Evolutionary conservation across 1,140 invertebrate species (phyloP).

Genomic region (Drosophila triauraria): DNA sequence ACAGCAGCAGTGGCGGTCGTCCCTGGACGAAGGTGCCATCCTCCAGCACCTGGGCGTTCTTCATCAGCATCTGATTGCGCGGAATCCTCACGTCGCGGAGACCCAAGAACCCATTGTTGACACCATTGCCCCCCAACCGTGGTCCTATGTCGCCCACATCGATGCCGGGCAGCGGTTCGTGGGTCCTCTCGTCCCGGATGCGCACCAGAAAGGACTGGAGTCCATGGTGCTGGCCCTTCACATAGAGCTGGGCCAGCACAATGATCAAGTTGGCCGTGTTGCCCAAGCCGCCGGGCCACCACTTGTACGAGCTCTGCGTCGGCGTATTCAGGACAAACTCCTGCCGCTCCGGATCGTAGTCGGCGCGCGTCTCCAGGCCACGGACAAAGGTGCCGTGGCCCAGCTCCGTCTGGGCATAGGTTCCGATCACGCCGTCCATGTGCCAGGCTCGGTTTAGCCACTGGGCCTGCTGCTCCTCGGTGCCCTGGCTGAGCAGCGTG

Average conservation of each 20-base stretch:
- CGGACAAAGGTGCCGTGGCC: constrained; percentile 97
- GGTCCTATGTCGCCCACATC: constrained; percentile 97
- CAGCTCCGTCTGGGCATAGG: constrained; percentile 98
- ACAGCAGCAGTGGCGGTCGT: constrained; percentile 93
- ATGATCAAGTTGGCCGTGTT: constrained; percentile 96
- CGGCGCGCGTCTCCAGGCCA: constrained; percentile 96
- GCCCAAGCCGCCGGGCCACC: constrained; percentile 96
- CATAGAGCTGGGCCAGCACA: constrained; percentile 94
- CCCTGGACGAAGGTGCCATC: constrained; percentile 95
- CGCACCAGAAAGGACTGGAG: constrained; percentile 97
- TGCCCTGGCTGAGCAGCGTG: constrained; percentile 93
- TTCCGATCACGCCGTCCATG: constrained; percentile 92
- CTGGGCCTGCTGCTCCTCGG: constrained; percentile 92
- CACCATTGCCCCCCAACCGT: constrained; percentile 94
- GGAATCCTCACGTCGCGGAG: constrained; percentile 95
- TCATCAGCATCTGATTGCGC: constrained; percentile 95
- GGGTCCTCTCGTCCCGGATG: constrained; percentile 93
- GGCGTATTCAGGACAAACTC: constrained; percentile 96
- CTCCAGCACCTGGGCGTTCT: constrained; percentile 93
- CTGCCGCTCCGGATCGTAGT: constrained; percentile 92
- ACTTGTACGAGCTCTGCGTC: constrained; percentile 91
- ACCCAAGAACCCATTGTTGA: constrained; percentile 96
- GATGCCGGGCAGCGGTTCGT: constrained; percentile 93
- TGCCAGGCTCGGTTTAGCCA: constrained; percentile 94
- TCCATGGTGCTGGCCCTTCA: constrained; percentile 92